Base-by-base conservation (phyloP, 1,140 invertebrate genomes). In the Drosophila yakuba region DNA sequence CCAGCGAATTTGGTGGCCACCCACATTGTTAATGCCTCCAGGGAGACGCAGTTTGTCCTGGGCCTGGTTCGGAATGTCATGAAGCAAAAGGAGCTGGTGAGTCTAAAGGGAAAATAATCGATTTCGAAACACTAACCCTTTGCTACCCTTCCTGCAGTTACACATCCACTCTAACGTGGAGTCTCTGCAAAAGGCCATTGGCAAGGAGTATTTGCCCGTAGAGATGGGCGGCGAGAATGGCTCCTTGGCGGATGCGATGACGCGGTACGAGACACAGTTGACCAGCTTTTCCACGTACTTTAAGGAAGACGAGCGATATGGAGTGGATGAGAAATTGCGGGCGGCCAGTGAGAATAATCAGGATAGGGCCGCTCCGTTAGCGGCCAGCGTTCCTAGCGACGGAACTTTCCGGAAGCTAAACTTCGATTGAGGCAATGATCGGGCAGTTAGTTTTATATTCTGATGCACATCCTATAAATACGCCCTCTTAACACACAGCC, bases 151-250 rank as follows among this genome's bases (percentile, higher is more conserved):
- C 3, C 5, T 73, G 7, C 44, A 92, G 91, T 66, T 92, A 51
- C 81, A 91, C 57, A 91, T 92, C 41, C 91, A 92, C 38, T 64
- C 90, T 2, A 84, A 78, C 41, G 4, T 92, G 23, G 92, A 93
- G 43, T 92, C 92, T 35, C 76, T 94, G 20, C 78, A 84, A 15
- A 91, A 94, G 64, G 92, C 89, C 38, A 90, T 94, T 35, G 93
- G 94, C 12, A 76, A 91, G 52, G 93, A 94, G 20, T 92, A 93
- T 20, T 63, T 94, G 15, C 94, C 95, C 1, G 92, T 91, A 20
- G 95, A 95, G 64, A 93, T 93, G 69, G 94, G 95, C 7, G 94
- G 94, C 20, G 83, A 92, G n/a, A 93, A 92, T 66, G 93, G 94
- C 14, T 62, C 93, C 0, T 44, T 93, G 10, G 84, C 55, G 64